Conservation (phyloP, 2,113 vertebrate genomes). For the Oryzias celebensis region DNA sequence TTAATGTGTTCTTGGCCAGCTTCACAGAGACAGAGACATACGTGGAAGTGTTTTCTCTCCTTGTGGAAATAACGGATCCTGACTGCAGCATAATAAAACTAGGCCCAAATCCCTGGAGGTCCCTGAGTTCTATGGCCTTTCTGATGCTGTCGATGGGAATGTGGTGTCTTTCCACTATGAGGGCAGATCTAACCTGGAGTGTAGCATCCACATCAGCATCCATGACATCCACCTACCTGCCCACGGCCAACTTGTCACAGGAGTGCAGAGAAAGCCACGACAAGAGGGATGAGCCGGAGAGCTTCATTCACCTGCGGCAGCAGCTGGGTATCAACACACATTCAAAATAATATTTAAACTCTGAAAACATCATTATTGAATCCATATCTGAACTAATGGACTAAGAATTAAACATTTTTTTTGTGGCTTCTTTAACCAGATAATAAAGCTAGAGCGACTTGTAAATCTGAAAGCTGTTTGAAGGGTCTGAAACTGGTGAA, state of each 20-base stretch:
- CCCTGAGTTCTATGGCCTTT: slow-evolving; percentile 85
- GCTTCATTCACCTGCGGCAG: slow-evolving; percentile 74
- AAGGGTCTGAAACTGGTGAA: slow-evolving; percentile 72
- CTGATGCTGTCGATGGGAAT: slow-evolving; percentile 85
- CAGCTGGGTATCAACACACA: slow-evolving; percentile 61
- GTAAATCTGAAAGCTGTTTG: slow-evolving; percentile 77
- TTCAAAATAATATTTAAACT: not conserved
- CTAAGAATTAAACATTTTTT: not conserved
- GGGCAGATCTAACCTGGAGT: slow-evolving; percentile 80
- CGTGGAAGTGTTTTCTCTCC: slow-evolving; percentile 84
- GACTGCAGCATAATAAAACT: slow-evolving; percentile 89
- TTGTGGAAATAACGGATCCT: slow-evolving; percentile 84
- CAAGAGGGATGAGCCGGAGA: slow-evolving; percentile 84
- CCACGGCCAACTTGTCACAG: slow-evolving; percentile 81
- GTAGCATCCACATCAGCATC: slow-evolving; percentile 78
- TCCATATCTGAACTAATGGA: too few relatives aligned
- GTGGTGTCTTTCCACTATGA: slow-evolving; percentile 87
- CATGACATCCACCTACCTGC: slow-evolving; percentile 80
- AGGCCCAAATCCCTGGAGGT: slow-evolving; percentile 79
- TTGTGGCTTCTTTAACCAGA: slow-evolving; percentile 42
- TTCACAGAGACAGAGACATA: slow-evolving; percentile 90
- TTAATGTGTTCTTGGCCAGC: slow-evolving; percentile 54
- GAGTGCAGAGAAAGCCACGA: slow-evolving; percentile 67
- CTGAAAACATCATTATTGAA: too few relatives aligned
- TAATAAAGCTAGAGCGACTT: slow-evolving; percentile 74